Base-by-base conservation (phyloP, 2,888 invertebrate species). In the Megalurothrips usitatus region DNA sequence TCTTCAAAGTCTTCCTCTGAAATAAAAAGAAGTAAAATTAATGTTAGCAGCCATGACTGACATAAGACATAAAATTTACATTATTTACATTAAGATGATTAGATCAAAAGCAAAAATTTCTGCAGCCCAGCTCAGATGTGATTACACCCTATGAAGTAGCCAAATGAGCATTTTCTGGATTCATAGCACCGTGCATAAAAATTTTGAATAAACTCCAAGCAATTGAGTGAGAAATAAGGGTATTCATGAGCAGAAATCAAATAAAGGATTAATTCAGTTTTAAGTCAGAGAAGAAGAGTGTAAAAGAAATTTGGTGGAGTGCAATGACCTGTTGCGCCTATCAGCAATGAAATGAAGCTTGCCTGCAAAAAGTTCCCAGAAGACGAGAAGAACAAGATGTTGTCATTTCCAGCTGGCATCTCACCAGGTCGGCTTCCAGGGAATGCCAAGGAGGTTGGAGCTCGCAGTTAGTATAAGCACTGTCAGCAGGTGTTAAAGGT, bases 1-100 rank as follows among this genome's bases (percentile, higher is more conserved):
- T 75, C 68, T 68, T 68, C 68, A 12, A 75, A 23, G 23, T 75
- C 68, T 75, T 75, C 68, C 12, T 75, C 68, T 75, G 26, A n/a
- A 75, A 75, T 12, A 75, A 8, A 75, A 8, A 26, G 14, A 58
- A 58, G 58, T 14, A 58, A 8, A 17, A 2, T 4, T 2, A 43
- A 43, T 8, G 2, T 75, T 26, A 26, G 26, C 26, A 75, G 11
- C 2, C 68, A 26, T 75, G n/a, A 26, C 10, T 43, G 2, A 43
- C 34, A 43, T 43, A 43, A 43, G 34, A 43, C 34, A n/a, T n/a
- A n/a, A n/a, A n/a, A n/a, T 43, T 43, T 43, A 6, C 34, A 23
- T 8, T 1, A 26, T 43, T 43, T 43, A 6, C 34, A 23, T 8
- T 1, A 26, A 75, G 26, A 19, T 9, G 58, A 6, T 14, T 6